Evolutionary conservation across 2,113 vertebrate species (phyloP).

Genomic region (Cryptotis parvus): DNA sequence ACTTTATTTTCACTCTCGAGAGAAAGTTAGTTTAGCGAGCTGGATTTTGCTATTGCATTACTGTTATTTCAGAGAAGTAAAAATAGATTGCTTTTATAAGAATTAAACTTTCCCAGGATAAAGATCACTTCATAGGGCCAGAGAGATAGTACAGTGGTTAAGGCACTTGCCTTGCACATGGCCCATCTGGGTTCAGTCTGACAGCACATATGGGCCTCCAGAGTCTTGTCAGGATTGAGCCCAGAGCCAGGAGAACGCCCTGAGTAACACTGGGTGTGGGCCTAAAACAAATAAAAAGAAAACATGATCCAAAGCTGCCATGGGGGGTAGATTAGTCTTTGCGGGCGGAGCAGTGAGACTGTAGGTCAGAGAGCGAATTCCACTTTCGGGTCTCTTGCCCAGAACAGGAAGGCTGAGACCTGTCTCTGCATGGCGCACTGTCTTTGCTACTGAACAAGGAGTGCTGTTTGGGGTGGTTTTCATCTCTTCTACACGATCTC

Average conservation of each 20-base stretch:
- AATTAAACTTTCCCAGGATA: neutral
- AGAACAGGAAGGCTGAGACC: neutral
- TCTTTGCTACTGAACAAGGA: neutral
- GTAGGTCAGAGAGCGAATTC: neutral
- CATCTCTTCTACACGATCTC: neutral
- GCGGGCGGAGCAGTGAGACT: neutral
- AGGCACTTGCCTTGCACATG: no score
- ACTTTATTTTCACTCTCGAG: constrained; percentile 51
- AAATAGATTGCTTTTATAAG: neutral
- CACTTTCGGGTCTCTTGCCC: neutral
- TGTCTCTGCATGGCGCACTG: neutral
- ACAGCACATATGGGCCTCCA: no score
- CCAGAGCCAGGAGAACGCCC: no score
- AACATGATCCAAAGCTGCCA: neutral
- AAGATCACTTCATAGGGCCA: neutral
- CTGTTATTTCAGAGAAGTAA: constrained; percentile 39
- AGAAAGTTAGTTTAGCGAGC: neutral
- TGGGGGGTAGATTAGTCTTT: neutral
- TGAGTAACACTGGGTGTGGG: no score
- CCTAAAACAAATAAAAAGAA: no score
- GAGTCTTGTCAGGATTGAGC: no score
- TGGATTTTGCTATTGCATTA: neutral
- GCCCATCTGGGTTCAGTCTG: no score
- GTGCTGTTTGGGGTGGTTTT: neutral
- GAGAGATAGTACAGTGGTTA: no score